Base-by-base conservation (phyloP, 2,113 vertebrate genomes). In the Balaenoptera acutorostrata region DNA sequence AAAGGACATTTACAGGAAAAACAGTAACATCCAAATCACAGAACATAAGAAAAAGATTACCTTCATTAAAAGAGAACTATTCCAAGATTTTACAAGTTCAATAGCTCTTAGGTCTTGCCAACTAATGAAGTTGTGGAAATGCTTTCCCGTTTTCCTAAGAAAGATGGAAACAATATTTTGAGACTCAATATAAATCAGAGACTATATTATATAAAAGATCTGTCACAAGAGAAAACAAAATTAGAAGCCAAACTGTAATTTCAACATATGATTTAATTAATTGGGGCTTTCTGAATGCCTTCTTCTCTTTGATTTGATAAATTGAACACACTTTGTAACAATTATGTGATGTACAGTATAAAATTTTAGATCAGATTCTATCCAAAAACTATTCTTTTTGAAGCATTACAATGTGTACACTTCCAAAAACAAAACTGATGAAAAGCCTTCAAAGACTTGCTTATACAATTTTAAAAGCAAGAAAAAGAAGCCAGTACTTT, bases 111-210 rank as follows among this genome's bases (percentile, higher is more conserved):
- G 97, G 88, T 99, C 99, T 99, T 99, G 99, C 99, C 99, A 99
- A 95, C 99, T 99, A 98, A 99, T 99, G 94, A 99, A 99, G 98
- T 99, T 99, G 98, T 99, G 99, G 97, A 99, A 99, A 82, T 99
- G 99, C 94, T 98, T 98, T 85, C 99, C 99, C 3, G 99, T 99
- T 96, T 92, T 99, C 98, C 99, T 99, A 98, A 72, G 98, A 98
- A 97, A 93, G 31, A 97, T 64, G 9, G 52, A 96, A 96, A 97
- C 0, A 92, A 33, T 29, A 71, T 86, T 84, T 94, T 95, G 66
- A 96, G 46, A 93, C 33, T 88, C 69, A 77, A 23, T 49, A 85
- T 66, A 95, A 90, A 95, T 80, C 13, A 96, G 12, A 78, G 25
- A 87, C 41, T n/a, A 36, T n/a, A 61, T 17, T n/a, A 55, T 64